Conservation (phyloP, 2,113 vertebrate genomes). For the Theristicus caerulescens region DNA sequence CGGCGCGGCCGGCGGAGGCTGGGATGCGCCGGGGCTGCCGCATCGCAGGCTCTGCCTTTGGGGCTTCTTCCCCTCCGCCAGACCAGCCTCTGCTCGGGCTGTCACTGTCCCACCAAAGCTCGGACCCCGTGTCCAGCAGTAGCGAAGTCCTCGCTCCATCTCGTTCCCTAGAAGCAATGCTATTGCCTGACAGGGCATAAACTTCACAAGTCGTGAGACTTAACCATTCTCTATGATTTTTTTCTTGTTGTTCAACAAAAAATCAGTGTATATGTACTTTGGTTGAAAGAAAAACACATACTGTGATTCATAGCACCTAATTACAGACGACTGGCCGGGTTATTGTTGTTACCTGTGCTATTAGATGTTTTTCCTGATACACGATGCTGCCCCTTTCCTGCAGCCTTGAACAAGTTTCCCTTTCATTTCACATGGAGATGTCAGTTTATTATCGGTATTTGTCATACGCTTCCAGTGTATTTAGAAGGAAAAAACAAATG, state of each 20-base stretch:
- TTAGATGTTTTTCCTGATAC: background rate
- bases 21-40: background rate
- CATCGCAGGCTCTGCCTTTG: background rate
- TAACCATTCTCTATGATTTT: fast-evolving
- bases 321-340: background rate
- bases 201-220: fast-evolving
- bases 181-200: fast-evolving
- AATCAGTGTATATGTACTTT: fast-evolving
- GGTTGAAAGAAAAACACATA: fast-evolving
- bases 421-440: background rate
- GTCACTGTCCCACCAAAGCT: background rate
- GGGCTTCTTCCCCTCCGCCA: too few species aligned
- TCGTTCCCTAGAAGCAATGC: background rate
- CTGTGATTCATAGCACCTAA: background rate
- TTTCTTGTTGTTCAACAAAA: background rate
- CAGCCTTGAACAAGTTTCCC: background rate
- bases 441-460: background rate
- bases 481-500: background rate
- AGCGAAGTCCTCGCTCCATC: background rate
- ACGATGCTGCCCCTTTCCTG: background rate
- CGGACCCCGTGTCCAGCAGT: fast-evolving
- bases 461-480: background rate
- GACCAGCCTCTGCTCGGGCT: background rate
- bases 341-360: background rate
- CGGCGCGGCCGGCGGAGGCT: too few species aligned